Evolutionary conservation across 2,888 invertebrate species (phyloP), one percentile per base, ranked within the genome.

Genomic region (Cheilosia vernalis): DNA sequence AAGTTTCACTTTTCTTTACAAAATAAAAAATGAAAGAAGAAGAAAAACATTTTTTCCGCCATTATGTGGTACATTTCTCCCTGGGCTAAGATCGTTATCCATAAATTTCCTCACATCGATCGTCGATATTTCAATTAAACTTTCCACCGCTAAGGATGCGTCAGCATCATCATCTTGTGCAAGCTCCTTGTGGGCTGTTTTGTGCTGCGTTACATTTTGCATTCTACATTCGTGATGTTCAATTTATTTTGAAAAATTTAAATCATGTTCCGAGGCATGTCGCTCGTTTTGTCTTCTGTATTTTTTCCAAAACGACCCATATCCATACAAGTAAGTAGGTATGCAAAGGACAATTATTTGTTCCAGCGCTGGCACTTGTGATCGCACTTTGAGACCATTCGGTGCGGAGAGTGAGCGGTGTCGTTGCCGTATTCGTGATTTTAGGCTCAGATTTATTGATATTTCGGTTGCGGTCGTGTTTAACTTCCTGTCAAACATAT

Each of bases 81-180:
- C 37, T 70, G 58, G 56, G 58, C 51, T 37, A 37, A 72, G 76
- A 81, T 81, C 72, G 67, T 77, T 77, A 76, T 66, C 85, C 76
- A 85, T 85, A 85, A 85, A 85, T 85, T 81, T 85, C 33, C 72
- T 63, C 66, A 76, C 72, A 85, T 81, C 85, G 81, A 85, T 76
- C 81, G 85, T 37, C 85, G 76, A 77, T 85, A 85, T 85, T 81
- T 85, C 85, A 85, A 85, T 85, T 85, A 77, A 76, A 85, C 85
- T 81, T 85, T 85, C 81, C 80, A 76, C 42, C 27, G 60, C 42
- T 42, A 58, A 64, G 79, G 72, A 79, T 72, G 79, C 60, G 64
- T 60, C 79, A 77, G 64, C 13, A n/a, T 44, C 17, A 44, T n/a
- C 17, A 19, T 40, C 19, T 55, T 47, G 13, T 33, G 10, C 19